Evolutionary conservation across 30 jellyfish, hydroid and myxozoan genomes (phyloP), one percentile per base, ranked within the genome.

Genomic region (Aurelia aurita complex sp. Pacific): DNA sequence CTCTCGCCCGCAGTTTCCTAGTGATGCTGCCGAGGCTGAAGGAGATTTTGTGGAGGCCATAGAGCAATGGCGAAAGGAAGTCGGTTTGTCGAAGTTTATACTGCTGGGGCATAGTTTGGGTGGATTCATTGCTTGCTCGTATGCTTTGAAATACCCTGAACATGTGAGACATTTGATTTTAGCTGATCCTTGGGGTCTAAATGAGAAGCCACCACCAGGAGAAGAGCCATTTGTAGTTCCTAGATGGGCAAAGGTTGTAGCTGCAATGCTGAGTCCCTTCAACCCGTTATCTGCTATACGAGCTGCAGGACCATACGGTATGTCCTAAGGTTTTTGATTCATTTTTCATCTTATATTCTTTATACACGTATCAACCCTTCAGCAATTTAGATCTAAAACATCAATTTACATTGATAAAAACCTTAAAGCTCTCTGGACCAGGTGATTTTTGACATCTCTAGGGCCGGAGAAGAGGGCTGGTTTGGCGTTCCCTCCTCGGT

Each of bases 141-240:
- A 95, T 72, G 65, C 97, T 1, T 83, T 89, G 17, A 74, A 79
- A 62, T 87, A 95, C 76, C 99, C 99, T 3, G 96, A 95, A 70
- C 88, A 86, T 71, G 97, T 95, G 42, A 74, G 88, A 43, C 99
- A 95, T 82, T 84, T 95, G 82, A 86, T 95, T 4, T 69, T 95
- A n/a, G 99, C 97, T 15, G 99, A 95, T 76, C 99, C 99, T 1
- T 95, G 99, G 99, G 99, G 99, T 11, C 85, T 94, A 72, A 79
- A 89, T 50, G 99, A 94, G 70, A 94, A 94, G 73, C 99, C 99
- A 4, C 96, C 96, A n/a, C 97, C 96, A 4, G 97, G 97, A 2
- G 97, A 94, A 71, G 97, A 94, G 87, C 95, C 93, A 15, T 88
- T 94, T 81, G 78, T 73, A 67, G 73, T 94, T 42, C 99, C 99